These are phyloP conservation scores for Pantherophis alleghaniensis DNA, from an alignment of 2,797 vertebrate genomes.

Conservation along the genomic window DNA sequence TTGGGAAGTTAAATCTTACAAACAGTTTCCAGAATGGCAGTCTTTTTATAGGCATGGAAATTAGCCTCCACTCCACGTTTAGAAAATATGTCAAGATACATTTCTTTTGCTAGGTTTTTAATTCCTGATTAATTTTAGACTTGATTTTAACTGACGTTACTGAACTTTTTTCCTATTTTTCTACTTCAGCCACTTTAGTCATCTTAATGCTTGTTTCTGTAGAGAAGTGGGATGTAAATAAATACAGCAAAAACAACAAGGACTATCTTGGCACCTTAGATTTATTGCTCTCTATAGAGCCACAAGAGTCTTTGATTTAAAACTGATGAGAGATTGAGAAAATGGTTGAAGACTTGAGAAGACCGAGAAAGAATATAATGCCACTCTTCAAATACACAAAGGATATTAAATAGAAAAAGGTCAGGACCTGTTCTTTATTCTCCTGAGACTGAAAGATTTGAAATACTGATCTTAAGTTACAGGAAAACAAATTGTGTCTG, in stretches of 20 bases:
- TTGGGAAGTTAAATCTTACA: not conserved
- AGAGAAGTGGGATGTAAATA: not conserved
- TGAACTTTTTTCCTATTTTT: not conserved
- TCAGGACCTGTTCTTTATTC: not conserved
- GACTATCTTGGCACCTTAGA: not conserved
- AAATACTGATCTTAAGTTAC: not conserved
- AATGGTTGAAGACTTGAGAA: not conserved
- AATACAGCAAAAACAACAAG: not conserved
- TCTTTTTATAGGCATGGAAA: not conserved
- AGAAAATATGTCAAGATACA: not conserved
- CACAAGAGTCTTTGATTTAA: not conserved
- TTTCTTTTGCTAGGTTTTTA: not conserved
- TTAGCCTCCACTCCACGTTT: not conserved
- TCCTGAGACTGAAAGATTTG: not conserved
- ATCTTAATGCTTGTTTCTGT: not conserved
- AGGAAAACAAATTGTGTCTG: not conserved
- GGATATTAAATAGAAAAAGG: not conserved
- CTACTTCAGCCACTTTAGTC: not conserved
- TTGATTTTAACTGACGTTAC: not conserved
- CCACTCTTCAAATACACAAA: not conserved
- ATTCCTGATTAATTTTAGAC: not conserved
- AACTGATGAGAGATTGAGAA: not conserved
- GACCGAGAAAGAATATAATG: not conserved
- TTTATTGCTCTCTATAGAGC: not conserved
- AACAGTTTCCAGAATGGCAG: not conserved